Evolutionary conservation across 2,113 vertebrate genomes (phyloP).

Genomic region (Elaphurus davidianus): DNA sequence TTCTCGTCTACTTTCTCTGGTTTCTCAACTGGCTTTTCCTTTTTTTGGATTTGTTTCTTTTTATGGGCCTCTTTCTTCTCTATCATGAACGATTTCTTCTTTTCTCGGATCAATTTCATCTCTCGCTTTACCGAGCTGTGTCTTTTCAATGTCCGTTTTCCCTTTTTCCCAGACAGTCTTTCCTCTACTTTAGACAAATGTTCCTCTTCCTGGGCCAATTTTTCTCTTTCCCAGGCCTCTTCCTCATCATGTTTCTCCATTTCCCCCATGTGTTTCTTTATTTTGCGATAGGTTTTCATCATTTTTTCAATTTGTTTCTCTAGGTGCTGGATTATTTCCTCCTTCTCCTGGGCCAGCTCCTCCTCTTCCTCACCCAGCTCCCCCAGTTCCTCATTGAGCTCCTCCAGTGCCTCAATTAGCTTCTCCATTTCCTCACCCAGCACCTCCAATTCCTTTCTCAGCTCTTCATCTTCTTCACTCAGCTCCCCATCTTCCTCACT

Average conservation of each 20-base stretch:
- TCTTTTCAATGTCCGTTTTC: not conserved
- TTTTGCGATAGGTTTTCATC: not conserved
- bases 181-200: not conserved
- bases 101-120: not conserved
- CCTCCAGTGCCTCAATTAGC: not conserved
- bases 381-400: not conserved
- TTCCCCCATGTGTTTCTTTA: not conserved
- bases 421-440: not conserved
- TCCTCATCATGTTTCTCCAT: not conserved
- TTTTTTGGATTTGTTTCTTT: not conserved
- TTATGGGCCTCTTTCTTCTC: not conserved
- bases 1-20: not conserved
- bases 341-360: not conserved
- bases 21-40: not conserved
- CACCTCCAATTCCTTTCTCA: not conserved
- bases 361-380: not conserved
- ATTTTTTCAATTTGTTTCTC: not conserved
- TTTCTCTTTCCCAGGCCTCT: not conserved
- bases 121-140: not conserved
- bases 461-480: not conserved
- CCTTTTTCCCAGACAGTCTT: not conserved
- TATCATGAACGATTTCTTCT: not conserved
- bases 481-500: not conserved
- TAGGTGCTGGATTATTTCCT: not conserved
- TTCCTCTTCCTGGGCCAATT: not conserved